phyloP scores from a whole-genome alignment of 2,113 vertebrate species.

The Tragulus kanchil region DNA sequence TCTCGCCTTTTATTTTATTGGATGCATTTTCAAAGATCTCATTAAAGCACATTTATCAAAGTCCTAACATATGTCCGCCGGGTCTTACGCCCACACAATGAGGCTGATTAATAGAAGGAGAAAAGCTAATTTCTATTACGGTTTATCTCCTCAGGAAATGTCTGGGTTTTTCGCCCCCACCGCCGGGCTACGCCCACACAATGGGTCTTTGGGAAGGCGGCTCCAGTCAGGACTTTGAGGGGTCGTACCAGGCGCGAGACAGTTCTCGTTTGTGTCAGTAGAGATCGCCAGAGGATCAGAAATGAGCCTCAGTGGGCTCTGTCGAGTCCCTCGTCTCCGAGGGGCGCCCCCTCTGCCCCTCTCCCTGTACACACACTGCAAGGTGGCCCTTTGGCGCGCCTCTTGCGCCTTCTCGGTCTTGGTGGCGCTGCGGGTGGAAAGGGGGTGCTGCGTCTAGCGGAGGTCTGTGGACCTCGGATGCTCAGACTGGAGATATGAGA shows the following conservation, averaged over 20 bases:
- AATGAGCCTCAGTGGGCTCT: slow-evolving; percentile 81
- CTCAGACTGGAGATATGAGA: neutral
- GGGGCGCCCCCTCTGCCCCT: neutral
- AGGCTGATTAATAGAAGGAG: slow-evolving; percentile 90
- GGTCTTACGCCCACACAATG: slow-evolving; percentile 91
- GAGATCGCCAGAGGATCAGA: slow-evolving; percentile 96
- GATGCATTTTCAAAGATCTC: slow-evolving; percentile 89
- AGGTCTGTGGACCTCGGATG: neutral
- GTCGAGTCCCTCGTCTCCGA: neutral
- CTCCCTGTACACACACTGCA: neutral
- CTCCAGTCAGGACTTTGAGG: slow-evolving; percentile 25
- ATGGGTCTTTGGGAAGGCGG: neutral
- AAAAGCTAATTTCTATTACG: slow-evolving; percentile 88
- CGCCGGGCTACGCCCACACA: no score
- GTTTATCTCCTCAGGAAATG: slow-evolving; percentile 80
- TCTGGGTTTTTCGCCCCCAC: neutral
- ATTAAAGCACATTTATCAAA: slow-evolving; percentile 98
- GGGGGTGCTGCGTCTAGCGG: neutral
- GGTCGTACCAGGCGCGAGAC: slow-evolving; percentile 71
- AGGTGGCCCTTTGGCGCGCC: neutral
- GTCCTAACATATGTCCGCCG: slow-evolving; percentile 92
- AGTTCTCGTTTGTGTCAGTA: slow-evolving; percentile 93
- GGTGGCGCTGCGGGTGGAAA: neutral
- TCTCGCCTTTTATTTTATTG: slow-evolving; percentile 75
- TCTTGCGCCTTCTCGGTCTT: neutral